Percentiles rank a stretch among this genome's conserved stretches.
Evolutionary conservation across 2,888 invertebrate species (phyloP).

Genomic region (Hanleya hanleyi): DNA sequence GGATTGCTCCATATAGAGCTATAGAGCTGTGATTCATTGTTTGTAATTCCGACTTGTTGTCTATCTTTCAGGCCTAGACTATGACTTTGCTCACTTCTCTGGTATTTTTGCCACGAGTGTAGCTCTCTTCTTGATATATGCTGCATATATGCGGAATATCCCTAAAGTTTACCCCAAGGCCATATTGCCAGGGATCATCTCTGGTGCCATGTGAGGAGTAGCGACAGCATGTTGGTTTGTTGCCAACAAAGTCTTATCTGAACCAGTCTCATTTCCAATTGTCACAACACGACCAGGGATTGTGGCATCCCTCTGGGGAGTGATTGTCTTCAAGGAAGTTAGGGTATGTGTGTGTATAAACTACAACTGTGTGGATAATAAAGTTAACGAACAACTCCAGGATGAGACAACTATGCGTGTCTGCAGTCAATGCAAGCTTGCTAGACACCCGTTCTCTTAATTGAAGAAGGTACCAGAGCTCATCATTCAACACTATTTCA

Average conservation of each 20-base stretch:
- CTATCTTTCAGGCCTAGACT: slow-evolving; percentile 69
- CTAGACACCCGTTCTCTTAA: too few relatives aligned
- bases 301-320: slow-evolving; percentile 74
- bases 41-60: not conserved
- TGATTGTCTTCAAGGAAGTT: slow-evolving; percentile 75
- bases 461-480: too few relatives aligned
- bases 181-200: slow-evolving; percentile 74
- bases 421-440: too few relatives aligned
- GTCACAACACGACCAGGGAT: slow-evolving; percentile 74
- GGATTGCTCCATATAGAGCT: too few relatives aligned
- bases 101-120: slow-evolving; percentile 74
- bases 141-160: slow-evolving; percentile 66
- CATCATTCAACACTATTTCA: too few relatives aligned
- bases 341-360: too few relatives aligned
- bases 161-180: slow-evolving; percentile 72
- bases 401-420: too few relatives aligned
- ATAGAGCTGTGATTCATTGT: too few relatives aligned
- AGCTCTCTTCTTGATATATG: slow-evolving; percentile 72
- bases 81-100: slow-evolving; percentile 74
- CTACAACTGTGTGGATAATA: too few relatives aligned
- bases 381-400: too few relatives aligned
- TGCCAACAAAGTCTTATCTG: slow-evolving; percentile 74
- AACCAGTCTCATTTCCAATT: slow-evolving; percentile 75
- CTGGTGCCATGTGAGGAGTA: slow-evolving; percentile 75
- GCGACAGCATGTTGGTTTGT: slow-evolving; percentile 75